Evolutionary conservation across 2,113 vertebrate species (phyloP), one percentile per base, ranked within the genome.

Genomic region (Camelus bactrianus): DNA sequence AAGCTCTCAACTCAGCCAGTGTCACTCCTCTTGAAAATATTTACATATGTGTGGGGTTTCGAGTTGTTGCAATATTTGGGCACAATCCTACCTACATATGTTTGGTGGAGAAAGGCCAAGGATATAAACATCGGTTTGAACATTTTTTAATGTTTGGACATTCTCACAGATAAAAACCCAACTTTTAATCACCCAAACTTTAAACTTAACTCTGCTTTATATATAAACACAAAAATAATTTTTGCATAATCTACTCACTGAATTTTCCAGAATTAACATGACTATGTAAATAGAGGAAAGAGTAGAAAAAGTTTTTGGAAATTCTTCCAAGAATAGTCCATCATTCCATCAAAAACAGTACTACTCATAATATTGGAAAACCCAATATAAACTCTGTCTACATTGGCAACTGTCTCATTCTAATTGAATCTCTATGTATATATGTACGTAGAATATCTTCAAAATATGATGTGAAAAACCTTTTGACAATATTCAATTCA

Each of bases 201-300:
- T 70, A 77, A 82, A 77, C 5, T 77, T 46, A 95, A 72, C 32
- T 80, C 28, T 64, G 3, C 72, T 79, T 76, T 75, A 58, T 92
- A 89, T 80, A 60, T 35, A 86, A 76, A 19, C 6, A 79, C 28
- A 95, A 95, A 96, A 94, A 38, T 69, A 85, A 30, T 48, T 64
- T 56, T 72, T 72, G 16, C n/a, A 64, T 56, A 46, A n/a, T 52
- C 58, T 89, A 56, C 35, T 52, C 9, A 73, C 16, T 91, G n/a
- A 85, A 73, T 95, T 94, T 87, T 67, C 48, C n/a, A 69, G 62
- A 93, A 83, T 81, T 82, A 77, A 83, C n/a, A 91, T 15, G 9
- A 5, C 24, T 30, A 1, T 30, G 3, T 20, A 92, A 58, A 58
- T 48, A 64, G 26, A 90, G 6, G 19, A 83, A 73, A 35, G 12